These are phyloP conservation scores for Thelaira solivaga DNA, from an alignment of 2,888 invertebrate genomes.

Conservation along the genomic window DNA sequence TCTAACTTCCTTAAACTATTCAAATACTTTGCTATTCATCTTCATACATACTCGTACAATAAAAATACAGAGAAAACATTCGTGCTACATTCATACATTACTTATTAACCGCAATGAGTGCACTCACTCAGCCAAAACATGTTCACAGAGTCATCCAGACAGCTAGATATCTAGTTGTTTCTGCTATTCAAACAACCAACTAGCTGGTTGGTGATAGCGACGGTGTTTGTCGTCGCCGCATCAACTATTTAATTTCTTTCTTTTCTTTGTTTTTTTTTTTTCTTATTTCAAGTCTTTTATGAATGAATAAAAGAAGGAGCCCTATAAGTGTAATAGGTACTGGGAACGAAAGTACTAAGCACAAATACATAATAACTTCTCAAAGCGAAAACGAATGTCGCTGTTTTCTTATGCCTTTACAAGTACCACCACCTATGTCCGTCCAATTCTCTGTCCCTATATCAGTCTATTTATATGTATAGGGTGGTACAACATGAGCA, in stretches of 20 bases:
- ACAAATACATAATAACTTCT: constrained; percentile 20
- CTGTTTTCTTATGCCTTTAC: background rate
- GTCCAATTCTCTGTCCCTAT: background rate
- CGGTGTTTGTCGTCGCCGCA: constrained; percentile 9
- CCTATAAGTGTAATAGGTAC: constrained; percentile 30
- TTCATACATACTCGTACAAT: too few relatives aligned
- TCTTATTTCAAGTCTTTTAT: constrained; percentile 40
- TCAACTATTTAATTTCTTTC: constrained; percentile 30
- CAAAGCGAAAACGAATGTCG: too few relatives aligned
- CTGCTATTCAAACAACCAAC: constrained; percentile 5
- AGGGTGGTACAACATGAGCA: background rate
- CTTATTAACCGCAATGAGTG: constrained; percentile 61
- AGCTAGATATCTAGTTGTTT: constrained; percentile 21
- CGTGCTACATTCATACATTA: constrained; percentile 26
- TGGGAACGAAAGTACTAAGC: constrained; percentile 16
- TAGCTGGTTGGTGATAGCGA: constrained; percentile 1
- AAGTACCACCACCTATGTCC: background rate
- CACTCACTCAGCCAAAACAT: constrained; percentile 59
- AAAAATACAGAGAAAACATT: constrained; percentile 17
- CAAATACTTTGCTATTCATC: constrained; percentile 60
- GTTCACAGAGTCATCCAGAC: constrained; percentile 48
- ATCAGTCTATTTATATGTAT: constrained; percentile 25
- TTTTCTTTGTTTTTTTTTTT: background rate
- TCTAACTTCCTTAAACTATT: constrained; percentile 59
- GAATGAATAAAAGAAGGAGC: constrained; percentile 52